Base-by-base conservation (phyloP, 2,113 vertebrate species). In the Sula dactylatra region DNA sequence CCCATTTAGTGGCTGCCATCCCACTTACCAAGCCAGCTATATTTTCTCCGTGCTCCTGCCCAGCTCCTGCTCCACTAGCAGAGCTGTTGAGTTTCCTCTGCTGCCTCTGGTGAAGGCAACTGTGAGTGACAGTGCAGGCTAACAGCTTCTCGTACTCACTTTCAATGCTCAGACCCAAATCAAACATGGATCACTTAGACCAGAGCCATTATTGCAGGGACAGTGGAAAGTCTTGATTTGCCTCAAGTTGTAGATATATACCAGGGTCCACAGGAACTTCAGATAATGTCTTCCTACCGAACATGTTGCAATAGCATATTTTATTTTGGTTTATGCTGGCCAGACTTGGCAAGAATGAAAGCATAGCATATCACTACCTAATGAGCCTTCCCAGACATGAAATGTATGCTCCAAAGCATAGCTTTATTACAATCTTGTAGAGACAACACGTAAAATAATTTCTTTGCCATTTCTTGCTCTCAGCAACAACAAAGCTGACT, bases 11-110 rank as follows among this genome's bases (percentile, higher is more conserved):
- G 32, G 11, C 47, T 83, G 54, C 11, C 49, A 36, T 19, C 50
- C n/a, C 69, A 25, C 22, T 70, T 54, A 64, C 19, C 56, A 42
- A 76, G 27, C 14, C 59, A 50, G 31, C 20, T 49, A 16, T 4
- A 24, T 65, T 76, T 81, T 52, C 36, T 44, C 82, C 4, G 1
- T 4, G 19, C 32, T 65, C 38, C 59, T 42, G 42, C 16, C 49
- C 67, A 45, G 8, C 45, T 55, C 52, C 52, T 36, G 34, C n/a
- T 61, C 52, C n/a, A 44, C 27, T 22, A 27, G 21, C 19, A 44
- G 50, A 47, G n/a, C n/a, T 67, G 81, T n/a, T 0, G 0, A 3
- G 3, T 71, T 44, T 74, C n/a, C 55, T 34, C 58, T 3, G 1
- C 54, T 58, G 65, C 36, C 26, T 59, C 42, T 2, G 0, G 44